Percentiles rank a stretch among this genome's conserved stretches.
These are phyloP conservation scores for Poliocrania exsul DNA, from an alignment of 2,797 vertebrate species.

Conservation along the genomic window DNA sequence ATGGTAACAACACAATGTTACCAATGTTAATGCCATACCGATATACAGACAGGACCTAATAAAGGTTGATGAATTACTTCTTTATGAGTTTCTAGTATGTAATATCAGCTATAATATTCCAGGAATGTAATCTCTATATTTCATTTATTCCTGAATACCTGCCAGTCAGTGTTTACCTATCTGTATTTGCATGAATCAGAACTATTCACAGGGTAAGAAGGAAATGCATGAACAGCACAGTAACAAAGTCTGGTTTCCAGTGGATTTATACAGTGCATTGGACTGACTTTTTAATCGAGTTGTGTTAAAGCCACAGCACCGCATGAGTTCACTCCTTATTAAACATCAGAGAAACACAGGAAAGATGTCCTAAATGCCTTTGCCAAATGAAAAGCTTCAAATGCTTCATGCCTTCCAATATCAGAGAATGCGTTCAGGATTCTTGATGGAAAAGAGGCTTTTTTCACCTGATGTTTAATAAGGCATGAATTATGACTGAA, in stretches of 20 bases:
- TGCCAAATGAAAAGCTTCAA: constrained; percentile 29
- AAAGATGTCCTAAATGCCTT: background rate
- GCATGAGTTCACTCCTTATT: background rate
- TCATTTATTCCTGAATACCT: background rate
- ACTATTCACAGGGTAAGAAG: background rate
- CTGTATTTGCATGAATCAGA: background rate
- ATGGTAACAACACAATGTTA: background rate
- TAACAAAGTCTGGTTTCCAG: background rate
- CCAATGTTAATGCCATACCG: background rate
- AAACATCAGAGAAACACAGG: constrained; percentile 34
- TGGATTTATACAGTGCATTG: background rate
- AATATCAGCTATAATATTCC: background rate
- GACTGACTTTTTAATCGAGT: background rate
- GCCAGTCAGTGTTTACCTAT: background rate
- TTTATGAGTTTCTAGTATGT: background rate
- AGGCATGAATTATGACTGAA: background rate
- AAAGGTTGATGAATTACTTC: background rate
- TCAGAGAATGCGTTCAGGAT: background rate
- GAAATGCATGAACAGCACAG: background rate
- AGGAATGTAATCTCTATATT: background rate
- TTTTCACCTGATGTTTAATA: background rate
- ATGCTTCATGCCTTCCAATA: background rate
- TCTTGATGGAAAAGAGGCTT: background rate
- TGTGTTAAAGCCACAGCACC: background rate
- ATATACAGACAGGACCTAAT: background rate